Base-by-base conservation (phyloP, 2,113 vertebrate genomes). In the Odocoileus virginianus region DNA sequence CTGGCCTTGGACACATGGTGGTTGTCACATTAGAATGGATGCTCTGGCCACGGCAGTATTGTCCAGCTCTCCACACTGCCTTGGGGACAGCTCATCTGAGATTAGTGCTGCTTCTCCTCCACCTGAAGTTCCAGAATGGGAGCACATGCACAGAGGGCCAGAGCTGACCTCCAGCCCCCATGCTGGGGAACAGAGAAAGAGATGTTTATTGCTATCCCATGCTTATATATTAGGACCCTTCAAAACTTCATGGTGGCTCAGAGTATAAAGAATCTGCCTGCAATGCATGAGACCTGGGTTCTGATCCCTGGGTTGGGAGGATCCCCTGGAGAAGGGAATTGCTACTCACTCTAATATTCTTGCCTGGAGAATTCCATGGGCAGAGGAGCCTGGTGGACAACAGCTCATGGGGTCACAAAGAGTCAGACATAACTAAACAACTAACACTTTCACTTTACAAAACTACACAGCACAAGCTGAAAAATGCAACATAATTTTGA, bases 31-130 rank as follows among this genome's bases (percentile, higher is more conserved):
- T 11, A 33, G 2, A 55, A 15, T 2, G 6, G 60, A 55, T 6
- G 2, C 10, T 84, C 43, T 15, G 3, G 17, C 19, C 9, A 4
- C 0, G 4, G 9, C 15, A 7, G 3, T 5, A 1, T 6, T 14
- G 10, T 12, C 83, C 36, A 84, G 28, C 25, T 15, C 5, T 7
- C 30, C 50, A 27, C 19, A 1, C 11, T 3, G 27, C 30, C 23
- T 64, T 6, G 5, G 30, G 47, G 23, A 25, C 2, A 54, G 23
- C n/a, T 4, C 7, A 27, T 82, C 83, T 27, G 13, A 74, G 45
- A 47, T 10, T 9, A 61, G 83, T 21, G 52, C 60, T 47, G 52
- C 43, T 50, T 64, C 21, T 83, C n/a, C 27, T 87, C 28, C 16
- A 45, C 28, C 17, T 14, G 15, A 30, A 2, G 30, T 23, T 57